Evolutionary conservation across 2,113 vertebrate species (phyloP).

Genomic region (Narcine bancroftii): DNA sequence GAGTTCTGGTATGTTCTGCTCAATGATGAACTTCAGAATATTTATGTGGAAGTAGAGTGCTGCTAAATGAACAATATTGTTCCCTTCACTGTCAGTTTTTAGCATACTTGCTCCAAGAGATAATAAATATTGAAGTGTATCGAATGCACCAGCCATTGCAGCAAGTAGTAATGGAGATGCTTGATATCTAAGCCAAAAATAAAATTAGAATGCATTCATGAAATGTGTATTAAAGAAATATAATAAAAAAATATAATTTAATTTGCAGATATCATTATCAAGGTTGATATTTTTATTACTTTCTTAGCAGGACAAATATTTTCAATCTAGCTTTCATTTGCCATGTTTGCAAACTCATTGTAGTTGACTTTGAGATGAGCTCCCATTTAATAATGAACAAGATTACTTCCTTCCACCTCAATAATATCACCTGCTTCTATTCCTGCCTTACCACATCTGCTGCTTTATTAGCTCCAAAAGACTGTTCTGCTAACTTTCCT

Average conservation of each 20-base stretch:
- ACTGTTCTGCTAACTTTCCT: neutral
- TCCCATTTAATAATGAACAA: neutral
- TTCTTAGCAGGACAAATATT: neutral
- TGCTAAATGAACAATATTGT: slow-evolving; percentile 59
- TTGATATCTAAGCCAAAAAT: slow-evolving; percentile 47
- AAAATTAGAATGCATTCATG: neutral
- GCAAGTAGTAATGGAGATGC: slow-evolving; percentile 59
- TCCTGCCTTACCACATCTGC: neutral
- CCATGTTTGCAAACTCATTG: neutral
- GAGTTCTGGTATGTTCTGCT: slow-evolving; percentile 53
- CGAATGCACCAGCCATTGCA: slow-evolving; percentile 58
- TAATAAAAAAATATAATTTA: neutral
- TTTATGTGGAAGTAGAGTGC: slow-evolving; percentile 59
- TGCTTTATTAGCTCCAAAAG: neutral
- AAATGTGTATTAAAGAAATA: no score
- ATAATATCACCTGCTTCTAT: neutral
- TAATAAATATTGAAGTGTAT: slow-evolving; percentile 56
- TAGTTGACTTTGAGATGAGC: neutral
- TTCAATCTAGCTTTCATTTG: neutral
- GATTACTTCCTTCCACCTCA: neutral
- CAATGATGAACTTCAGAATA: slow-evolving; percentile 54
- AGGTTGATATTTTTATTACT: neutral
- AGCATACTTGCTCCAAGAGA: slow-evolving; percentile 56
- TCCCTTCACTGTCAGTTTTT: slow-evolving; percentile 56
- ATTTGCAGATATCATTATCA: neutral